Percentiles rank a stretch among this genome's conserved stretches.
phyloP scores from a whole-genome alignment of 2,113 vertebrate genomes.

The Zosterops borbonicus region DNA sequence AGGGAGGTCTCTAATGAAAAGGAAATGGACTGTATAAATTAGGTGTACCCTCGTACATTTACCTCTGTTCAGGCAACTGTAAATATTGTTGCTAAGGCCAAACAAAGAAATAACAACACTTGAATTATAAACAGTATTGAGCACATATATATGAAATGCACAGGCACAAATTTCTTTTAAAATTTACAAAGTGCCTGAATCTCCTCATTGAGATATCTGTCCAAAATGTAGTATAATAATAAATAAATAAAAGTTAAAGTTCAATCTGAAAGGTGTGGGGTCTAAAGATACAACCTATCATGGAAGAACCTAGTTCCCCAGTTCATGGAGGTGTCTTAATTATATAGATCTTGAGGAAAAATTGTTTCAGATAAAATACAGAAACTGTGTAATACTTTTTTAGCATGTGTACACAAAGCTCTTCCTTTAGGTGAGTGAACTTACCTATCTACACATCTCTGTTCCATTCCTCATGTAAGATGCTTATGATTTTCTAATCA shows the following conservation, averaged over 20 bases:
- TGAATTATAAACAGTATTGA: neutral
- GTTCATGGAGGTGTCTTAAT: neutral
- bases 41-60: neutral
- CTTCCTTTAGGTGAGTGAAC: neutral
- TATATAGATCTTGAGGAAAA: neutral
- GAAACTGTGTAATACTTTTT: neutral
- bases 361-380: neutral
- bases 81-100: neutral
- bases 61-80: neutral
- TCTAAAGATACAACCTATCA: neutral
- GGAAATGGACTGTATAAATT: slow-evolving; percentile 24
- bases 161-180: neutral
- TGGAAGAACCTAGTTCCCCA: neutral
- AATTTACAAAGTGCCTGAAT: neutral
- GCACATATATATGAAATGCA: neutral
- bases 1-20: slow-evolving; percentile 10
- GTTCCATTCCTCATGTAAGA: neutral
- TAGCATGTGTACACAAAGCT: neutral
- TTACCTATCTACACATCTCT: neutral
- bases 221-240: neutral
- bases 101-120: neutral
- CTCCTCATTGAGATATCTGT: neutral
- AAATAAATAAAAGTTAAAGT: neutral
- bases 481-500: neutral
- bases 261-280: neutral